Evolutionary conservation across 2,888 invertebrate genomes (phyloP).

Genomic region (Archips xylosteana): DNA sequence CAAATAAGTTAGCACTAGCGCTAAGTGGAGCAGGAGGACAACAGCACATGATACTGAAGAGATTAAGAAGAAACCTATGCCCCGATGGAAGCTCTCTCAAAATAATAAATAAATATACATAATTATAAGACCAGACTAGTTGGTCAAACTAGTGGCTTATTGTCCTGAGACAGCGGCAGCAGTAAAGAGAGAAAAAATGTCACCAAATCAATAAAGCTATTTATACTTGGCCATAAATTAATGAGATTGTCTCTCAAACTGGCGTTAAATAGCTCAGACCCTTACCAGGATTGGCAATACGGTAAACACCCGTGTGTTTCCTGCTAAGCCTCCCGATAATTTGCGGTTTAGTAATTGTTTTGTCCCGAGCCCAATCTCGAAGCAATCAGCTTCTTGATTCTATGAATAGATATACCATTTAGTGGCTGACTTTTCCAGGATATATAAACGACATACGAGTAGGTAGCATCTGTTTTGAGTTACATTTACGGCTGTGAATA

Average conservation of each 20-base stretch:
- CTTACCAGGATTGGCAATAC: conserved; percentile 1
- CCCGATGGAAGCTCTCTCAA: too few species aligned
- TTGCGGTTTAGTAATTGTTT: conserved; percentile 33
- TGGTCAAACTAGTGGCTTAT: too few species aligned
- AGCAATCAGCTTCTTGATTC: conserved; percentile 34
- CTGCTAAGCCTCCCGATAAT: conserved; percentile 12
- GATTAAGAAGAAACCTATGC: too few species aligned
- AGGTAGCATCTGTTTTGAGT: neutral
- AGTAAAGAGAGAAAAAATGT: neutral
- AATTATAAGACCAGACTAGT: too few species aligned
- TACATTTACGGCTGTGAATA: neutral
- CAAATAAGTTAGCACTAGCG: too few species aligned
- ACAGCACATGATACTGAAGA: too few species aligned
- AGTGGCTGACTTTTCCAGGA: neutral
- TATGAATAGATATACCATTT: neutral
- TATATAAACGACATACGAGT: neutral
- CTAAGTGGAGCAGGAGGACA: too few species aligned
- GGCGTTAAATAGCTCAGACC: neutral
- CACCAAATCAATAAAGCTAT: too few species aligned
- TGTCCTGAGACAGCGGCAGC: too few species aligned
- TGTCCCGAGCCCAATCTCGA: conserved; percentile 26
- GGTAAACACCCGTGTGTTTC: conserved; percentile 16
- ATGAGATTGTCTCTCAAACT: neutral
- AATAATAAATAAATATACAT: too few species aligned
- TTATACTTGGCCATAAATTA: too few species aligned